Percentiles rank a stretch among this genome's conserved stretches.
These are phyloP conservation scores for Aricia agestis DNA, from an alignment of 1,140 invertebrate genomes.

Conservation along the genomic window DNA sequence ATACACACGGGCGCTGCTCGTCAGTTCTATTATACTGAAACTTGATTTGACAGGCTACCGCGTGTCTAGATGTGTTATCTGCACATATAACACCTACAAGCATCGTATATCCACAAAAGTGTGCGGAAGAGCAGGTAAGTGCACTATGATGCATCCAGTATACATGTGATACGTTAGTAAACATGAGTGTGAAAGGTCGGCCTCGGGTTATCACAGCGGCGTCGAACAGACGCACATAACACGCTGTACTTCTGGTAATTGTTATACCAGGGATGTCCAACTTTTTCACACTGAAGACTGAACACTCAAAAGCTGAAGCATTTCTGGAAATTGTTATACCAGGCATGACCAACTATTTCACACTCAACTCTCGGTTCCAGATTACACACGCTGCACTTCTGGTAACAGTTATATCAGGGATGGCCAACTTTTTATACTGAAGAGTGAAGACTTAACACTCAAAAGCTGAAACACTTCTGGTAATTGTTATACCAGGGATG, in stretches of 20 bases:
- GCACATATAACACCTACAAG: too few species aligned
- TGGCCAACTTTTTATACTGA: too few species aligned
- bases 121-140: constrained; percentile 23
- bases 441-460: not conserved
- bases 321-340: too few species aligned
- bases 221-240: constrained; percentile 53
- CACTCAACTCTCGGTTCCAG: too few species aligned
- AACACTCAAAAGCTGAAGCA: too few species aligned
- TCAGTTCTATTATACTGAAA: too few species aligned
- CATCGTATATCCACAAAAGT: not conserved
- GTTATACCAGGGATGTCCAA: constrained; percentile 11
- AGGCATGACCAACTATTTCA: too few species aligned
- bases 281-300: not conserved
- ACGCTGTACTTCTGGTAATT: constrained; percentile 19
- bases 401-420: not conserved
- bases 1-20: too few species aligned
- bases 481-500: not conserved
- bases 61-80: too few species aligned
- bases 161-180: constrained; percentile 55
- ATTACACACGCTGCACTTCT: constrained; percentile 15
- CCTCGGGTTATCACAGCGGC: constrained; percentile 68
- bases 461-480: not conserved
- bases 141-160: constrained; percentile 33
- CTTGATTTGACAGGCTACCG: too few species aligned
- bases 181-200: constrained; percentile 65